These are phyloP conservation scores for Gasterosteus nipponicus DNA, from an alignment of 2,113 vertebrate genomes.

Conservation along the genomic window DNA sequence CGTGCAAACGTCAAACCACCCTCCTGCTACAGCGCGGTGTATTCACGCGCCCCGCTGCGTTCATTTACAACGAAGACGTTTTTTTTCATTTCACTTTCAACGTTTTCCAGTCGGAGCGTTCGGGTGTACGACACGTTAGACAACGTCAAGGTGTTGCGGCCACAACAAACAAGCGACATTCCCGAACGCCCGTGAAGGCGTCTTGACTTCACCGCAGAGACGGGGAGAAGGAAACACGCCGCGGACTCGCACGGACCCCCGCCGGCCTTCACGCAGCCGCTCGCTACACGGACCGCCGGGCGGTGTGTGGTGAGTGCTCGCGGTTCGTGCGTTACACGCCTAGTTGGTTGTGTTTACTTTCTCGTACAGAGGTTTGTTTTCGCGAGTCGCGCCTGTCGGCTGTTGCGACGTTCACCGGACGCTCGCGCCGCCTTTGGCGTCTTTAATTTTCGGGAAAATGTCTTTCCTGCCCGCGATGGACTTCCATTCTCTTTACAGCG, in stretches of 20 bases:
- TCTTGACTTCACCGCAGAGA: neutral
- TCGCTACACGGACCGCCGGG: slow-evolving; percentile 7
- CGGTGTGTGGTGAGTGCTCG: slow-evolving; percentile 57
- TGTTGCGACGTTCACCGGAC: slow-evolving; percentile 57
- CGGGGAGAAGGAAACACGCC: slow-evolving; percentile 48
- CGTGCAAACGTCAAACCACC: neutral
- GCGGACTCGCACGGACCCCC: neutral
- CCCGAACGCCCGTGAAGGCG: slow-evolving; percentile 38
- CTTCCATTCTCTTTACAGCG: neutral
- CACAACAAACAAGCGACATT: neutral
- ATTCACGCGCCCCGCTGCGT: neutral
- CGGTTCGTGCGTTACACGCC: neutral
- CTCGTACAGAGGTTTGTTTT: slow-evolving; percentile 33
- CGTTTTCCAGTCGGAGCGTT: neutral
- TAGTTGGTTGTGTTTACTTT: slow-evolving; percentile 13
- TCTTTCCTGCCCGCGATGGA: neutral
- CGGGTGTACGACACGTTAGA: neutral
- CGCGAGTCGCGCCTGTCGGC: slow-evolving; percentile 46
- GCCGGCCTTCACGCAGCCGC: slow-evolving; percentile 22
- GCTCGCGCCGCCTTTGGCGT: slow-evolving; percentile 22
- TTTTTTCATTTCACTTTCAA: neutral
- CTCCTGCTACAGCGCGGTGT: neutral
- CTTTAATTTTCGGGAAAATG: slow-evolving; percentile 29
- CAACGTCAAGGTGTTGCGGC: no score
- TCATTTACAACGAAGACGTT: neutral